These are phyloP conservation scores for Phoeniculus purpureus DNA, from an alignment of 2,797 vertebrate species.

Conservation along the genomic window DNA sequence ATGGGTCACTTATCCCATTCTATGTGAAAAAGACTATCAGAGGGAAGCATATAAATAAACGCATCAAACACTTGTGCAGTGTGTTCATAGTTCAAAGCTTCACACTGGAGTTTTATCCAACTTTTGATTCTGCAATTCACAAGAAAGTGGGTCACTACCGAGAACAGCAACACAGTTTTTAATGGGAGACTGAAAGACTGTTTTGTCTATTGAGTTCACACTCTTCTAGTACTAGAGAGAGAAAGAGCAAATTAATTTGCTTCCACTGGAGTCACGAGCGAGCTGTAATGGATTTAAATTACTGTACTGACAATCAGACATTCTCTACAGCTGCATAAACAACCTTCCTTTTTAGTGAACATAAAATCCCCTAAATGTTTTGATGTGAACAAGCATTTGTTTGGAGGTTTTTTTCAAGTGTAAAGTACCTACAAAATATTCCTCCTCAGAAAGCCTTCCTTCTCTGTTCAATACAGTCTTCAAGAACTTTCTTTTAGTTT, in stretches of 20 bases:
- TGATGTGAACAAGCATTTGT: background rate
- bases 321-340: background rate
- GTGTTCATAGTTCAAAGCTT: background rate
- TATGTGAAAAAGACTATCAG: background rate
- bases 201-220: background rate
- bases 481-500: background rate
- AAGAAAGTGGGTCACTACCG: background rate
- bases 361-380: fast-evolving
- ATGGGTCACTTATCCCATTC: background rate
- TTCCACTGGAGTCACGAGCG: background rate
- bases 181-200: background rate
- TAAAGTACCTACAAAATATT: background rate
- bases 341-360: background rate
- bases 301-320: background rate
- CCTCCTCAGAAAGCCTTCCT: background rate
- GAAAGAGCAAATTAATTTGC: background rate
- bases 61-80: background rate
- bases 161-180: background rate
- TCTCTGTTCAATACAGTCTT: background rate
- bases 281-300: slow-evolving; percentile 30
- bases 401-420: background rate
- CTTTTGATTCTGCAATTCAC: background rate
- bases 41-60: background rate
- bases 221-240: background rate
- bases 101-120: background rate